A percentile compares a stretch with the other conserved stretches of the same genome.
phyloP scores from a whole-genome alignment of 2,113 vertebrate species.

The Hemiprocne comata region DNA sequence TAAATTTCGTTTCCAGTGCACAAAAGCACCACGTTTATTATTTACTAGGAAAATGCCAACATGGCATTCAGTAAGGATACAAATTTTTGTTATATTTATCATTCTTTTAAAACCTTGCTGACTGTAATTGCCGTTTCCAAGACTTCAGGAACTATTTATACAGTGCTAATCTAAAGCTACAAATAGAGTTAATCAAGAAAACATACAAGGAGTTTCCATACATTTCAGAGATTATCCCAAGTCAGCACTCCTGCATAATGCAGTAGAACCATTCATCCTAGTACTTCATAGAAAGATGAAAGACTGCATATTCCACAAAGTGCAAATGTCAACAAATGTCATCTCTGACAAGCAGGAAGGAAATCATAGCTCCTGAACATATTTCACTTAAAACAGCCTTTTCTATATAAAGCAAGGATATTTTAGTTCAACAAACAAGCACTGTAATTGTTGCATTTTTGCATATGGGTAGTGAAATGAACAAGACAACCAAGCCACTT shows the following conservation, averaged over 20 bases:
- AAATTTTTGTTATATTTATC: background rate
- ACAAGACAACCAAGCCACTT: background rate
- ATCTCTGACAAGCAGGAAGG: background rate
- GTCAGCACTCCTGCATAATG: background rate
- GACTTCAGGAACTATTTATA: background rate
- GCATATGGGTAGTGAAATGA: background rate
- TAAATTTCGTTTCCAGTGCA: background rate
- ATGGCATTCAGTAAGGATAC: background rate
- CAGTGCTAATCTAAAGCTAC: background rate
- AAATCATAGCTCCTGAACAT: background rate
- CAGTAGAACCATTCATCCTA: background rate
- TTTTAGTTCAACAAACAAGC: background rate
- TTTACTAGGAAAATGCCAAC: background rate
- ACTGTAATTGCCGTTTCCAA: background rate
- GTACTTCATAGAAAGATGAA: background rate
- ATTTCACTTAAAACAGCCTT: background rate
- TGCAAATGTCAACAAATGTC: background rate
- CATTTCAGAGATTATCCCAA: background rate
- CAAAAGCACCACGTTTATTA: rapidly evolving
- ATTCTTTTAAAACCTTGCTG: background rate
- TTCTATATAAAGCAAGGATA: background rate
- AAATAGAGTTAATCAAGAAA: background rate
- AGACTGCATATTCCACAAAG: background rate
- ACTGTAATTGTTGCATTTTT: background rate
- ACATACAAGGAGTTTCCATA: background rate